Evolutionary conservation across 2,797 vertebrate species (phyloP).

Genomic region (Uromys caudimaculatus): DNA sequence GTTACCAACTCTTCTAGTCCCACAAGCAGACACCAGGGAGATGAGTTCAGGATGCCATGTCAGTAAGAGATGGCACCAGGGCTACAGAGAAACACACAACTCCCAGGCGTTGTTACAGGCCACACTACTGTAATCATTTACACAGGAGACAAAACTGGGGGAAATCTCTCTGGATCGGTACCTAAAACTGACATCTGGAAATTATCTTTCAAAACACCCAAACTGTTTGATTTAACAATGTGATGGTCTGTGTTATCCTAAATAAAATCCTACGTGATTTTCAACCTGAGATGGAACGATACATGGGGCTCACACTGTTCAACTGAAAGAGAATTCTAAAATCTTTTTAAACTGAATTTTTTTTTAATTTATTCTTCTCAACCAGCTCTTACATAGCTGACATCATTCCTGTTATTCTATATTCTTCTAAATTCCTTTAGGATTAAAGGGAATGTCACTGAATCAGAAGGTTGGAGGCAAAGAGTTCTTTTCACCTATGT

Average conservation of each 20-base stretch:
- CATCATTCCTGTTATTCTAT: background rate
- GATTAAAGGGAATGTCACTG: background rate
- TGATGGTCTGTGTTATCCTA: background rate
- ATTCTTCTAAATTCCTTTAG: slow-evolving; percentile 48
- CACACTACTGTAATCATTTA: background rate
- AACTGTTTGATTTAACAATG: background rate
- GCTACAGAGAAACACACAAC: background rate
- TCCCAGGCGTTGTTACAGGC: background rate
- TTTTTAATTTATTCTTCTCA: slow-evolving; percentile 40
- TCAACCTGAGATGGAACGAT: background rate
- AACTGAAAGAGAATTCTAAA: slow-evolving; percentile 12
- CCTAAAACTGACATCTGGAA: background rate
- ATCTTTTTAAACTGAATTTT: slow-evolving; percentile 34
- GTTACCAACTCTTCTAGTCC: background rate
- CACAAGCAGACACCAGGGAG: background rate
- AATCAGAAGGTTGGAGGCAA: background rate
- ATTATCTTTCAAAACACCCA: background rate
- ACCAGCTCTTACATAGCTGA: background rate
- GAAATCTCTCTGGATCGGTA: background rate
- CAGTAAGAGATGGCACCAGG: background rate
- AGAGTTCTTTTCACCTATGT: background rate
- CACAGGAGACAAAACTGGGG: background rate
- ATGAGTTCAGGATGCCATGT: background rate
- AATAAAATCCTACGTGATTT: background rate
- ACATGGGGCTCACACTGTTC: background rate